Evolutionary conservation across 2,113 vertebrate species (phyloP), one percentile per base, ranked within the genome.

Genomic region (Phyllostomus hastatus): DNA sequence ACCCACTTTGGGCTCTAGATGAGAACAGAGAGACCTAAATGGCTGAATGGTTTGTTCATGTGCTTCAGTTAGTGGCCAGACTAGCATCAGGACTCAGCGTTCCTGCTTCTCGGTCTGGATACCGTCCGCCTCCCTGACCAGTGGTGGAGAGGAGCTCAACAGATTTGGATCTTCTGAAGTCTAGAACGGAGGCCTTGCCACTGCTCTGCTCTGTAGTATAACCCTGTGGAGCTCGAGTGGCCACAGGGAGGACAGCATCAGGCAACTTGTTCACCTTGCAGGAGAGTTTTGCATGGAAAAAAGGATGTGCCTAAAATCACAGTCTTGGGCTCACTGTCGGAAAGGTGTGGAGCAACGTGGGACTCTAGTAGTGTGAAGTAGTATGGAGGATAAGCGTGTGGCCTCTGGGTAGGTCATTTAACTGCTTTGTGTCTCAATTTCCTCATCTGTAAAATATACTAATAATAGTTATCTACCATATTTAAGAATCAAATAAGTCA

Each of bases 391-490:
- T 70, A 87, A 70, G 11, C 3, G 2, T 43, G 19, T 94, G 88
- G 24, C 76, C 64, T 92, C 67, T 64, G 78, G 38, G 24, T 11
- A 80, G 66, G 26, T 79, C 7, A 64, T 5, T 17, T 69, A 28
- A 66, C 33, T 12, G 52, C 35, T 69, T 52, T 72, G 11, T 70
- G 54, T 57, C 75, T 92, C 64, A 94, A 38, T 80, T 95, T 54
- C 69, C 6, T 92, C 31, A 81, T 90, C 81, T 89, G 15, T 72
- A 93, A 96, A 94, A 75, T 52, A 61, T 26, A 50, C 48, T 79
- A 73, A 69, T 72, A 84, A 54, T 11, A 46, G 28, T 64, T 35
- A 57, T 33, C 10, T n/a, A 84, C 59, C 28, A 31, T 91, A 57
- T 1, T 76, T 61, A 61, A 82, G 38, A 26, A 61, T 82, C 26